These are phyloP conservation scores for Gobiocypris rarus DNA, from an alignment of 2,113 vertebrate species.

Conservation along the genomic window DNA sequence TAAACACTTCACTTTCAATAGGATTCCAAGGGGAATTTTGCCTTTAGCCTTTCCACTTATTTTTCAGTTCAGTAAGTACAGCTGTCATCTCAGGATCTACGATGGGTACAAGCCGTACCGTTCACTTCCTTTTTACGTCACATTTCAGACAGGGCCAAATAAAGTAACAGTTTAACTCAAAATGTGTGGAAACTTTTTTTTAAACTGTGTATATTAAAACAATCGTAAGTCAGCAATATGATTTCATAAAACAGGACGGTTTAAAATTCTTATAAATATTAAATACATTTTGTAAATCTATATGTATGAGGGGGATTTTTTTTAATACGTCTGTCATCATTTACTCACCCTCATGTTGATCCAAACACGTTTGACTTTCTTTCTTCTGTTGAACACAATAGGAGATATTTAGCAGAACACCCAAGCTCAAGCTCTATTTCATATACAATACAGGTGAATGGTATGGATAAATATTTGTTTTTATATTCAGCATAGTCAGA, in stretches of 20 bases:
- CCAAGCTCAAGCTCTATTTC: neutral
- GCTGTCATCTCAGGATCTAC: neutral
- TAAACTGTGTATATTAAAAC: neutral
- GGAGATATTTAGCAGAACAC: neutral
- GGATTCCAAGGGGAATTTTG: neutral
- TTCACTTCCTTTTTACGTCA: conserved; percentile 18
- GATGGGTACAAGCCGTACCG: neutral
- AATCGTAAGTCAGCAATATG: neutral
- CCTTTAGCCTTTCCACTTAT: neutral
- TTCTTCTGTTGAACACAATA: neutral
- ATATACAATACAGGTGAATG: neutral
- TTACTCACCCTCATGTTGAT: neutral
- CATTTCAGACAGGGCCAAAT: neutral
- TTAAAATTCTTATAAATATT: neutral
- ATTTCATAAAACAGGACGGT: neutral
- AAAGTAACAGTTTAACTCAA: conserved; percentile 24
- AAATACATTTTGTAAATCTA: too few species aligned
- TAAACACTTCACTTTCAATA: neutral
- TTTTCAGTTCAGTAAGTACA: conserved; percentile 15
- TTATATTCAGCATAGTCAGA: too few species aligned
- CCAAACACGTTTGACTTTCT: neutral
- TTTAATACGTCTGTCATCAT: neutral
- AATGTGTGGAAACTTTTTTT: neutral
- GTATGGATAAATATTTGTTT: too few species aligned
- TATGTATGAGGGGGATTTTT: too few species aligned